Evolutionary conservation across 2,113 vertebrate species (phyloP).

Genomic region (Brachypodius melanocephalos): DNA sequence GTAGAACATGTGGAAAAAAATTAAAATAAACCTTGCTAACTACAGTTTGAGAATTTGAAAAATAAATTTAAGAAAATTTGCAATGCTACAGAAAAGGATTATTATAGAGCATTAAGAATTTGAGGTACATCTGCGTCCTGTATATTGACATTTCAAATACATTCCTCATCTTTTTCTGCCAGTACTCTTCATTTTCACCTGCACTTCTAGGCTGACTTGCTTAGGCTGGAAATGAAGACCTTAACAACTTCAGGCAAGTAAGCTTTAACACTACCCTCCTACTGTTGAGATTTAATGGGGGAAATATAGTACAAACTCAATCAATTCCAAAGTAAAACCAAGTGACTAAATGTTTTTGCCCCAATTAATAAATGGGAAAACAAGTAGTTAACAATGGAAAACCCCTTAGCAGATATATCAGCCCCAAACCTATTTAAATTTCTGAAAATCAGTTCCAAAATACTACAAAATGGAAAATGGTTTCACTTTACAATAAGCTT

Average conservation of each 20-base stretch:
- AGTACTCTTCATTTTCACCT: not conserved
- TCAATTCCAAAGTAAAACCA: not conserved
- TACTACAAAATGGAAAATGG: not conserved
- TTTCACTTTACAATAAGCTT: not conserved
- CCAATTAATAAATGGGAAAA: not conserved
- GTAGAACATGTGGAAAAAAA: not conserved
- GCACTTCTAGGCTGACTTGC: not conserved
- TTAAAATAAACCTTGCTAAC: not conserved
- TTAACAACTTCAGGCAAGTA: not conserved
- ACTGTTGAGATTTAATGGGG: not conserved
- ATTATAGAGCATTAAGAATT: not conserved
- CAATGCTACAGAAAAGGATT: not conserved
- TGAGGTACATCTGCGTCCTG: not conserved
- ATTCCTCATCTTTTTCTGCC: not conserved
- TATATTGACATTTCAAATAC: not conserved
- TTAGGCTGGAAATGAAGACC: not conserved
- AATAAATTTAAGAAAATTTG: accelerated
- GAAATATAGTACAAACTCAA: not conserved
- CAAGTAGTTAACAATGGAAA: not conserved
- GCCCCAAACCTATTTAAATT: not conserved
- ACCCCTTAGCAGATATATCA: not conserved
- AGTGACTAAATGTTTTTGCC: not conserved
- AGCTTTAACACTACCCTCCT: not conserved
- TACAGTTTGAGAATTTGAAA: not conserved
- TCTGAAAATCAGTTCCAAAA: not conserved